These are phyloP conservation scores for Brachystomella parvula DNA, from an alignment of 1,140 invertebrate species.

Conservation along the genomic window DNA sequence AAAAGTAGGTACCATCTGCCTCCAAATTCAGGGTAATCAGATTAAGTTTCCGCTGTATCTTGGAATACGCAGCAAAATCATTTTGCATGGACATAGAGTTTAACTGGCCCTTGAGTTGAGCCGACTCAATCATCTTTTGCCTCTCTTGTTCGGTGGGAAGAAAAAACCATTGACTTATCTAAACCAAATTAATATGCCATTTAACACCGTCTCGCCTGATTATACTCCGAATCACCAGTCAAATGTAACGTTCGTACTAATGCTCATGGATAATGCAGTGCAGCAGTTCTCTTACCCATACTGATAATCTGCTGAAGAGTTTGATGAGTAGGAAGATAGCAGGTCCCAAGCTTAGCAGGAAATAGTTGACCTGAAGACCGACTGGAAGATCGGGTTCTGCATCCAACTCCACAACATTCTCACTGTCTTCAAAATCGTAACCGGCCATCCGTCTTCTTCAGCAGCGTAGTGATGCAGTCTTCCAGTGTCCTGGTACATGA, in stretches of 20 bases:
- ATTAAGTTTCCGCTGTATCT: constrained; percentile 48
- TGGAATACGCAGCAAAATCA: constrained; percentile 55
- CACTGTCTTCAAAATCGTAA: constrained; percentile 1
- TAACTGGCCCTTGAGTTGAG: constrained; percentile 46
- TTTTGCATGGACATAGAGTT: constrained; percentile 48
- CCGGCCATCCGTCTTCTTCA: too few relatives aligned
- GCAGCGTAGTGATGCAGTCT: too few relatives aligned
- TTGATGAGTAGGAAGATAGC: background rate
- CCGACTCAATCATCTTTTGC: constrained; percentile 41
- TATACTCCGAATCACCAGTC: background rate
- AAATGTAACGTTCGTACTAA: background rate
- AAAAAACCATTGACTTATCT: constrained; percentile 35
- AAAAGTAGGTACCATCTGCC: constrained; percentile 40
- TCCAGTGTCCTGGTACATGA: too few relatives aligned
- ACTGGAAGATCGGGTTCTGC: background rate
- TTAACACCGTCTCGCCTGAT: background rate
- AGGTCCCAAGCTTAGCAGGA: background rate
- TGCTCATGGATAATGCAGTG: background rate
- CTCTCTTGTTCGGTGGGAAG: constrained; percentile 38
- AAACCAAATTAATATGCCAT: constrained; percentile 5
- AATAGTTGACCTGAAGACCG: constrained; percentile 2
- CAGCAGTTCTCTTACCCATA: too few relatives aligned
- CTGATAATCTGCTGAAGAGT: background rate
- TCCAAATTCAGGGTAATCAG: constrained; percentile 45
- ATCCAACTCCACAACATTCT: background rate